These are phyloP conservation scores for Diaphora mendica DNA, from an alignment of 2,888 invertebrate genomes.

Conservation along the genomic window DNA sequence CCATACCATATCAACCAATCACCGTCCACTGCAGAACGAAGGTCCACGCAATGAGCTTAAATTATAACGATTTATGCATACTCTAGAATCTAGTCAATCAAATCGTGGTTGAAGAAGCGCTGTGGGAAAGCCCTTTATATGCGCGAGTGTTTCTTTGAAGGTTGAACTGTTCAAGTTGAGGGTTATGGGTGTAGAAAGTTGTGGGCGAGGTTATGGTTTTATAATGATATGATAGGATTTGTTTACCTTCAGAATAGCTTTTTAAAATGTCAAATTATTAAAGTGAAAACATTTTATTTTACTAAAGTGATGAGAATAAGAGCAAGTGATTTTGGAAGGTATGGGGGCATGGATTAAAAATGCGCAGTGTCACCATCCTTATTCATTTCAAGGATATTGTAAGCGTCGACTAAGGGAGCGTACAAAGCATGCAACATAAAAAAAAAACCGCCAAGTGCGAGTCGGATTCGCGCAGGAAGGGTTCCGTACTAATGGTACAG, in stretches of 20 bases:
- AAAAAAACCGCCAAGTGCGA: too few relatives aligned
- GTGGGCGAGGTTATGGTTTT: neutral
- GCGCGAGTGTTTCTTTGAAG: neutral
- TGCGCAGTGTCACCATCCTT: too few relatives aligned
- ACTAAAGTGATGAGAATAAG: neutral
- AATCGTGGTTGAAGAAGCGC: neutral
- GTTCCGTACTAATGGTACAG: too few relatives aligned
- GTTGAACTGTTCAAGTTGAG: conserved; percentile 9
- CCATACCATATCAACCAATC: too few relatives aligned
- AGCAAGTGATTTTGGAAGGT: too few relatives aligned
- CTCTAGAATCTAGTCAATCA: neutral
- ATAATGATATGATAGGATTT: neutral
- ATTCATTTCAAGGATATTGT: too few relatives aligned
- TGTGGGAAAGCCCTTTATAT: neutral
- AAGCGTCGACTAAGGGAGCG: too few relatives aligned
- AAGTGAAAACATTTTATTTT: neutral
- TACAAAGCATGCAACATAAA: too few relatives aligned
- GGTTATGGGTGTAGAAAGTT: conserved; percentile 12
- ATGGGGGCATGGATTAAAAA: too few relatives aligned
- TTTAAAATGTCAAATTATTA: neutral
- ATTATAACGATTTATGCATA: neutral
- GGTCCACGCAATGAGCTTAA: neutral
- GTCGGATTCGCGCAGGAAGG: too few relatives aligned
- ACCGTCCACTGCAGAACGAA: too few relatives aligned
- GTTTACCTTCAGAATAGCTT: neutral